Percentiles rank a stretch among this genome's conserved stretches.
phyloP scores from a whole-genome alignment of 1,140 invertebrate species.

The Papilio helenus region DNA sequence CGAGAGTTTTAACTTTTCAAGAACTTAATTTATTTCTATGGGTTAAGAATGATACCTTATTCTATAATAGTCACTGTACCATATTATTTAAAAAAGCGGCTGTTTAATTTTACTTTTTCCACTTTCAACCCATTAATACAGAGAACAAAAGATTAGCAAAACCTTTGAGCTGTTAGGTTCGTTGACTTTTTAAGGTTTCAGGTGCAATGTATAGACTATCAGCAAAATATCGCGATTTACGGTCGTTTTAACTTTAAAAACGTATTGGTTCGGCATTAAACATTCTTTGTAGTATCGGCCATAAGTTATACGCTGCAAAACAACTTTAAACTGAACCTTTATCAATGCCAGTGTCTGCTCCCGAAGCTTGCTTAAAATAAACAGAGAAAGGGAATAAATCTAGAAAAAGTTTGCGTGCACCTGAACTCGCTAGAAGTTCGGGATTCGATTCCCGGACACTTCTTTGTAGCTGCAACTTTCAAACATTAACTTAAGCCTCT shows the following conservation, averaged over 20 bases:
- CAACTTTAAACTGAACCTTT: constrained; percentile 31
- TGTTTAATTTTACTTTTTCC: not conserved
- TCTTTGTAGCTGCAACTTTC: not conserved
- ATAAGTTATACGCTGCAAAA: constrained; percentile 24
- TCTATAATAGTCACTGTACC: not conserved
- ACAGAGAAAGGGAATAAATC: constrained; percentile 20
- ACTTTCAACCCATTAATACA: not conserved
- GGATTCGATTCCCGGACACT: not conserved
- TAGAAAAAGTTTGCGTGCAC: constrained; percentile 1
- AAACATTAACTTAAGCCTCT: not conserved
- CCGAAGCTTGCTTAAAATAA: constrained; percentile 22
- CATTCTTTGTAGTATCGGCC: constrained; percentile 24
- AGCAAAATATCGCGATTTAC: constrained; percentile 18
- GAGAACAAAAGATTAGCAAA: not conserved
- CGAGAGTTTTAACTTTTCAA: no score
- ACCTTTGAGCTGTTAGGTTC: not conserved
- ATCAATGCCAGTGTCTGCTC: constrained; percentile 11
- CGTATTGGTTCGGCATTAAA: not conserved
- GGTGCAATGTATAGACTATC: constrained; percentile 16
- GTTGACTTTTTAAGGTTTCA: constrained; percentile 9
- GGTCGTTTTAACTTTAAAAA: not conserved
- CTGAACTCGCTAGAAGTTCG: not conserved
- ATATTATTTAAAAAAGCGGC: not conserved
- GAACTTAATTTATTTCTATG: not conserved
- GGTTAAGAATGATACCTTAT: not conserved